Evolutionary conservation across 2,797 vertebrate genomes (phyloP), one percentile per base, ranked within the genome.

Genomic region (Sebastes reedi): DNA sequence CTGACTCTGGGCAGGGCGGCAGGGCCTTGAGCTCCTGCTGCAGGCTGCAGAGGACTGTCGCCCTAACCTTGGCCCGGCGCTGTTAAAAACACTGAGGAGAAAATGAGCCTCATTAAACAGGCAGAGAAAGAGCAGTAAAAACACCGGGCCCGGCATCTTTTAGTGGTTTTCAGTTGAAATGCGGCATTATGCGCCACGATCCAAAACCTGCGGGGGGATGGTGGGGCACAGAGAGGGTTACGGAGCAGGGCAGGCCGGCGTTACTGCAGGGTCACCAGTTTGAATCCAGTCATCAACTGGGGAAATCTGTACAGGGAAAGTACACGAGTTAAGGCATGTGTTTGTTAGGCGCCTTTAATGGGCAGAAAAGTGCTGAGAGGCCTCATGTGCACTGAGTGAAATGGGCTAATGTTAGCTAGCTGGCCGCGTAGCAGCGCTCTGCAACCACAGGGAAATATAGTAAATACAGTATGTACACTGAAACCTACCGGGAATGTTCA

Each of bases 41-140:
- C 60, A 69, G 83, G 79, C 46, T 4, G 67, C 66, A 20, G 25
- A 59, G 70, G 91, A 87, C 75, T 78, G 46, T 77, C 85, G 83
- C 89, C 95, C 94, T 94, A 87, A 94, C 92, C 94, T 95, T 90
- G 88, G 91, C 91, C 93, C 89, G 81, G 88, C 87, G 86, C 93
- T 93, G 91, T 95, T 91, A 91, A 91, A 93, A 94, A 93, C 83
- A 75, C 74, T 6, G 71, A 83, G 82, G 90, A 87, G 86, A 90
- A 85, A 84, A 83, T 95, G 94, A 95, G 94, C 68, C 79, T 91
- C 94, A 94, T 96, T 94, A 77, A 92, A 95, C 93, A 93, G 83
- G 92, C 95, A 94, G 89, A 88, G 93, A 88, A 92, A 91, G 93
- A 91, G 95, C 94, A 92, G 95, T 84, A 87, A 88, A 88, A 85